Evolutionary conservation across 2,113 vertebrate species (phyloP).

Genomic region (Ondatra zibethicus): DNA sequence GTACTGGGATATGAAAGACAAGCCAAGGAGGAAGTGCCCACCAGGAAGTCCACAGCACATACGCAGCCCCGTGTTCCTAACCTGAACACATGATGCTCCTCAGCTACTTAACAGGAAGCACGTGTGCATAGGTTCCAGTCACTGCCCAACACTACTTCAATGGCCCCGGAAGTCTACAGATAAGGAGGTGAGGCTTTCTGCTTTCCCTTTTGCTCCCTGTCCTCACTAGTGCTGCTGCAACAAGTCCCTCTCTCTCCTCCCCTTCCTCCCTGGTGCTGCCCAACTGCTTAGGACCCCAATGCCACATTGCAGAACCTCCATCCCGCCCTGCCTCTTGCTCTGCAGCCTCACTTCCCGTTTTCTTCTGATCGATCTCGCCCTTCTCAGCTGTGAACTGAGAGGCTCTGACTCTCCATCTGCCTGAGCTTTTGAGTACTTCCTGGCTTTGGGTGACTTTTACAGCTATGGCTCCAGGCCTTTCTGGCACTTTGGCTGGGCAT

Average conservation of each 20-base stretch:
- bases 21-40: conserved; percentile 14
- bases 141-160: neutral
- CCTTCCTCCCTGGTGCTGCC: neutral
- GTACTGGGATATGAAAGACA: conserved; percentile 67
- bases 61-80: neutral
- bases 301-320: neutral
- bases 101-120: conserved; percentile 25
- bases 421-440: neutral
- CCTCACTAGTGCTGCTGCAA: neutral
- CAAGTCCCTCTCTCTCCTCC: neutral
- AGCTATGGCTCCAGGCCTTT: neutral
- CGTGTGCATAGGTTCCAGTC: neutral
- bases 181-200: neutral
- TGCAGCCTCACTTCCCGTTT: conserved; percentile 4
- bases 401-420: neutral
- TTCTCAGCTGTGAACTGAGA: neutral
- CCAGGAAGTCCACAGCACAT: conserved; percentile 31
- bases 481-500: neutral
- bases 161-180: neutral
- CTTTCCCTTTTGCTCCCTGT: neutral
- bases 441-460: conserved; percentile 27
- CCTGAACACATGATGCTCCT: neutral
- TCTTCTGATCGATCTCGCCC: neutral
- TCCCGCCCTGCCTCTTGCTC: neutral
- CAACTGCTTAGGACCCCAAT: neutral